A percentile compares a stretch with the other conserved stretches of the same genome.
These are phyloP conservation scores for Cyclophora albipunctata DNA, from an alignment of 2,888 invertebrate species.

Conservation along the genomic window DNA sequence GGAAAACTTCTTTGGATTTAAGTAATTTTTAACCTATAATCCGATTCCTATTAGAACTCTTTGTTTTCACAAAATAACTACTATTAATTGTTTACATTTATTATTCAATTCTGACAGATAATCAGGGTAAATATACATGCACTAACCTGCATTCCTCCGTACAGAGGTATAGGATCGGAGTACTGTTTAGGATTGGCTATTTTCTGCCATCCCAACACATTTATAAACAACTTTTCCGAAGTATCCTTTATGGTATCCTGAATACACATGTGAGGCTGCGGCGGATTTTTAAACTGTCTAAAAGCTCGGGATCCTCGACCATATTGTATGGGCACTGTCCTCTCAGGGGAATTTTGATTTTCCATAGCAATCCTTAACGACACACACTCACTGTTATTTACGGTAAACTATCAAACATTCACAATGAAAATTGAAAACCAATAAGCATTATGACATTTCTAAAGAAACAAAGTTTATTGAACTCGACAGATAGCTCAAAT, in stretches of 20 bases:
- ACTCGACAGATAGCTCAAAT: slow-evolving; percentile 28
- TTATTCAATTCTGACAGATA: no score
- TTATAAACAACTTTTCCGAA: slow-evolving; percentile 77
- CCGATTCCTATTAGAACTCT: no score
- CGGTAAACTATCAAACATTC: slow-evolving; percentile 39
- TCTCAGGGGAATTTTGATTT: slow-evolving; percentile 56
- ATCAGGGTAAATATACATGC: not conserved
- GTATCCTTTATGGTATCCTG: slow-evolving; percentile 77
- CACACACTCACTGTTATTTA: slow-evolving; percentile 21
- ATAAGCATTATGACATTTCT: slow-evolving; percentile 51
- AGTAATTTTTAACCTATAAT: no score
- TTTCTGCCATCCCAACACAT: slow-evolving; percentile 84
- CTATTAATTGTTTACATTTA: no score
- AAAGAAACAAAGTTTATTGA: slow-evolving; percentile 56
- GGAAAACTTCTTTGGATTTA: no score
- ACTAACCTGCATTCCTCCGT: slow-evolving; percentile 82
- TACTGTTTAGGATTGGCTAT: slow-evolving; percentile 80
- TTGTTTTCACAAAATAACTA: no score
- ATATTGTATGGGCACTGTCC: slow-evolving; percentile 67
- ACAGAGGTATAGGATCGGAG: slow-evolving; percentile 80
- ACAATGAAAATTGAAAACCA: slow-evolving; percentile 47
- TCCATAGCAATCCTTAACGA: slow-evolving; percentile 47
- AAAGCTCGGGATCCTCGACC: slow-evolving; percentile 77
- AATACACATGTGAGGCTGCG: slow-evolving; percentile 85
- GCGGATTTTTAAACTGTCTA: slow-evolving; percentile 82